These are phyloP conservation scores for Carassius auratus DNA, from an alignment of 2,113 vertebrate genomes.

Conservation along the genomic window DNA sequence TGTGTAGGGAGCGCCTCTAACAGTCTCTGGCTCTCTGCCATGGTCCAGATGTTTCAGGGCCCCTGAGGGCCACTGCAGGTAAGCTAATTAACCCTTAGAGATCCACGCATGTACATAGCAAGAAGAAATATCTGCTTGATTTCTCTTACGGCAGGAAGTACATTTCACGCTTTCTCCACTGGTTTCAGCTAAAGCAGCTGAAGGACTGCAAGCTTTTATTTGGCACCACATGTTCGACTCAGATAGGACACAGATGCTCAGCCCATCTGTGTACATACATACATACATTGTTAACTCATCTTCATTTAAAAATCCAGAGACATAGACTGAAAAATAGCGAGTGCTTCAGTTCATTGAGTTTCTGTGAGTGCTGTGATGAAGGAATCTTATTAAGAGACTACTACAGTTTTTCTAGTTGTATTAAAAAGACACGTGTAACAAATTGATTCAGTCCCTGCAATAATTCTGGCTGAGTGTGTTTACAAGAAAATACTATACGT, in stretches of 20 bases:
- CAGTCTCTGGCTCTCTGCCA: conserved; percentile 18
- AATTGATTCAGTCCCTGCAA: neutral
- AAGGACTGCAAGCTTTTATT: conserved; percentile 8
- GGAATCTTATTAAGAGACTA: neutral
- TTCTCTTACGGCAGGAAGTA: conserved; percentile 1
- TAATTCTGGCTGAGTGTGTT: neutral
- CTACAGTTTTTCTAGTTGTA: neutral
- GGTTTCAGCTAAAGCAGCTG: neutral
- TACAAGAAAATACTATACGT: no score
- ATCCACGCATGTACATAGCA: neutral
- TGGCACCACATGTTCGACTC: neutral
- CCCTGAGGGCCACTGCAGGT: conserved; percentile 15
- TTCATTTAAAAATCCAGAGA: neutral
- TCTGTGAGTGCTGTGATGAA: neutral
- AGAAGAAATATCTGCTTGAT: conserved; percentile 15
- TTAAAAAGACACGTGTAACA: neutral
- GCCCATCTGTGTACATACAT: neutral
- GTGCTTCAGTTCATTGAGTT: neutral
- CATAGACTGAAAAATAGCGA: neutral
- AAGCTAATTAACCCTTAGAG: conserved; percentile 17
- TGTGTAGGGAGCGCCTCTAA: neutral
- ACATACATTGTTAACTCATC: neutral
- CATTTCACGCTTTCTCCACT: neutral
- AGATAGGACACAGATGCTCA: neutral
- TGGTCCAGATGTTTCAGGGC: conserved; percentile 16